These are phyloP conservation scores for Bombus picipes DNA, from an alignment of 1,140 invertebrate genomes.

Conservation along the genomic window DNA sequence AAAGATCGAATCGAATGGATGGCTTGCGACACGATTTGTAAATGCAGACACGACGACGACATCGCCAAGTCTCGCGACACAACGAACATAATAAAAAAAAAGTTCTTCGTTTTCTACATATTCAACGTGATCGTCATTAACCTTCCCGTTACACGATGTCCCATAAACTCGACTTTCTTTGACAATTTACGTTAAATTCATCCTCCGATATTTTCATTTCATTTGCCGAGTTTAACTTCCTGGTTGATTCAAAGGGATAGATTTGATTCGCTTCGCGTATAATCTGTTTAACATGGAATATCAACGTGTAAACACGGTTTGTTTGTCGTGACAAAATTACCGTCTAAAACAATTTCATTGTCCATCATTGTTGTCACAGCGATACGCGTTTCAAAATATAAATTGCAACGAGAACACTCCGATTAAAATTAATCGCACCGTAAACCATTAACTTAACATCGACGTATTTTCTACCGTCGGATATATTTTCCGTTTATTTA, in stretches of 20 bases:
- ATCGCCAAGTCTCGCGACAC: constrained; percentile 63
- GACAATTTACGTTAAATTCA: not conserved
- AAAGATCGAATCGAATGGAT: constrained; percentile 16
- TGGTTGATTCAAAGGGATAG: not conserved
- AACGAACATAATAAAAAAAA: constrained; percentile 76
- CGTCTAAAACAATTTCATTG: not conserved
- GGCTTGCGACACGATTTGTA: constrained; percentile 52
- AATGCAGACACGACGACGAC: constrained; percentile 57
- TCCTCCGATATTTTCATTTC: not conserved
- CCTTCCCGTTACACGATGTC: not conserved
- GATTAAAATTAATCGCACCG: not conserved
- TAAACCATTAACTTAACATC: not conserved
- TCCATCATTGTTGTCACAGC: not conserved
- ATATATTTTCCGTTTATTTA: too few relatives aligned
- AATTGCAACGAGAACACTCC: not conserved
- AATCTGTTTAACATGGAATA: not conserved
- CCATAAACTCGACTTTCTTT: not conserved
- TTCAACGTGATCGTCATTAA: constrained; percentile 10
- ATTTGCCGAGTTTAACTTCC: not conserved
- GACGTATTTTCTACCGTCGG: not conserved
- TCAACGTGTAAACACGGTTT: not conserved
- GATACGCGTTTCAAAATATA: not conserved
- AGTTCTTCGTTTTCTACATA: constrained; percentile 70
- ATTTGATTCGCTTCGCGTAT: not conserved
- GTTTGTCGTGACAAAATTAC: not conserved